Evolutionary conservation across 2,888 invertebrate genomes (phyloP).

Genomic region (Drosophila sordidula): DNA sequence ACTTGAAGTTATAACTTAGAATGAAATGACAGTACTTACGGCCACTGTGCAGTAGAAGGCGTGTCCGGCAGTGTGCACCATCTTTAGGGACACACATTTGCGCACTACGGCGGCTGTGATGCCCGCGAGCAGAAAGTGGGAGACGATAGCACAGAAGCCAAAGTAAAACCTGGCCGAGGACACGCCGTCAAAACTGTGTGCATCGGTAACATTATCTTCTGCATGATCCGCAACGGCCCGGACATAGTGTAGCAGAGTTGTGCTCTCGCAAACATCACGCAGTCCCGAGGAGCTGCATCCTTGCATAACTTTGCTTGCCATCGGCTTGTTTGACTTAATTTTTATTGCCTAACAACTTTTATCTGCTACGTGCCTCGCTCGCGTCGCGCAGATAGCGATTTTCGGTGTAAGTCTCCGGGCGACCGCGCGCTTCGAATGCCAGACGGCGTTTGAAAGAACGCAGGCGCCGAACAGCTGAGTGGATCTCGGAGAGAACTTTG

Average conservation of each 20-base stretch:
- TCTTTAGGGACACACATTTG: constrained; percentile 76
- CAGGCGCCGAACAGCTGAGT: constrained; percentile 51
- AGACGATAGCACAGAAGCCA: constrained; percentile 60
- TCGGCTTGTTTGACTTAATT: constrained; percentile 11
- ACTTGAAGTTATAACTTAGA: neutral
- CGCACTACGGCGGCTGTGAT: constrained; percentile 58
- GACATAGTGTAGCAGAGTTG: constrained; percentile 24
- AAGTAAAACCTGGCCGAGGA: constrained; percentile 57
- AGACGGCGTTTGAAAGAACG: constrained; percentile 52
- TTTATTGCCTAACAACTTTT: constrained; percentile 26
- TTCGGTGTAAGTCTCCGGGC: constrained; percentile 9
- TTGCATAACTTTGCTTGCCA: constrained; percentile 42
- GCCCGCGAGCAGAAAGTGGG: constrained; percentile 59
- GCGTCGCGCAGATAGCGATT: constrained; percentile 52
- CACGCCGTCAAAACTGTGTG: neutral
- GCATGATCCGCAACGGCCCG: neutral
- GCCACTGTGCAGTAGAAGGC: constrained; percentile 83
- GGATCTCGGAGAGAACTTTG: constrained; percentile 43
- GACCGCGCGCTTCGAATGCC: constrained; percentile 52
- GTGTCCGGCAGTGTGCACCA: constrained; percentile 82
- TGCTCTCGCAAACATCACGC: constrained; percentile 39
- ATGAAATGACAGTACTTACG: constrained; percentile 66
- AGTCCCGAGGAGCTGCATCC: constrained; percentile 45
- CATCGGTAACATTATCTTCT: constrained; percentile 9
- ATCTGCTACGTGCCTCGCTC: constrained; percentile 62